Evolutionary conservation across 2,797 vertebrate genomes (phyloP), one percentile per base, ranked within the genome.

Genomic region (Hirundo rustica): DNA sequence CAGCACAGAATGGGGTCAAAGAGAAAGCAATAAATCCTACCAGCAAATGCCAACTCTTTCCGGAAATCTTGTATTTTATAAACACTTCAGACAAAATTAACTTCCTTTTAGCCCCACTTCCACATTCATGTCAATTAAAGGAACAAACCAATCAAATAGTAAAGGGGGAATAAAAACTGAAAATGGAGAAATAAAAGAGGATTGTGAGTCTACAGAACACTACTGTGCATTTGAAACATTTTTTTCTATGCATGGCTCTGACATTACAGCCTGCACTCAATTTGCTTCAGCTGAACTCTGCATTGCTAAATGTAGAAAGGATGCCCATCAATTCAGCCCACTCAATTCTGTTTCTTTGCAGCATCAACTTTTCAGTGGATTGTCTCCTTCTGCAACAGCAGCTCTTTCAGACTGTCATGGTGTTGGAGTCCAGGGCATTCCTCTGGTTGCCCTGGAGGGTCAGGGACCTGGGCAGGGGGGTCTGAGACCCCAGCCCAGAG

Each of bases 291-390:
- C 68, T 78, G 64, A 94, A 85, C 54, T 92, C 77, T 96, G 50
- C 85, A 40, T 93, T 72, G 57, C 71, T 92, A 76, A 93, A 91
- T 53, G 81, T 60, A 88, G 75, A 81, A 87, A 79, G 34, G 54
- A 85, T 0, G 0, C 67, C 67, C 88, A 62, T 91, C 70, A 82
- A 79, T 87, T 86, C 85, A 93, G 40, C 74, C 72, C 70, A 88
- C 55, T 92, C 76, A 57, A 93, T 95, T 92, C 64, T 92, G 36
- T 72, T 95, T 88, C 82, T 47, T 94, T 95, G 84, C 67, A 74
- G 66, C 84, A 87, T 74, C 91, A 85, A 5, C 57, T 91, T 91
- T 85, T 80, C 68, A 54, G 53, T 68, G 76, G 87, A 88, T 89
- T 85, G 66, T 55, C 85, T 85, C 51, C 58, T 92, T 81, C 73